Base-by-base conservation (phyloP, 2,888 invertebrate genomes). In the Philereme vetulata region DNA sequence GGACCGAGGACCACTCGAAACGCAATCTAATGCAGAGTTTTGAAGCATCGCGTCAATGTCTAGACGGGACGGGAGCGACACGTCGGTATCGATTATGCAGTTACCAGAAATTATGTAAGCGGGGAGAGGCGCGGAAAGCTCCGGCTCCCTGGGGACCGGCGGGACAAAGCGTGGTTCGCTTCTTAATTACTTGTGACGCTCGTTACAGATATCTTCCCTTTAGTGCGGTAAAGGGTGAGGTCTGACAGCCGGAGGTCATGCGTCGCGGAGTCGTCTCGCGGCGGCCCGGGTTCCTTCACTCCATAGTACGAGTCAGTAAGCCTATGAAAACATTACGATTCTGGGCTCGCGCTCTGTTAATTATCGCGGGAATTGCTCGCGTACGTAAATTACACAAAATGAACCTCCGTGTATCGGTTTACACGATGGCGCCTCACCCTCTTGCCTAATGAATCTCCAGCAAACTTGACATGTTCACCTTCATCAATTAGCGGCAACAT, bases 41-140 rank as follows among this genome's bases (percentile, higher is more conserved):
- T 72, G 75, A 77, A 74, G 70, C 68, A 72, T 62, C 74, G 66
- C 71, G 74, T 82, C 80, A 80, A 78, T 71, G 85, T 86, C 86
- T 86, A 86, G 85, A 85, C 84, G 73, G 73, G 74, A 79, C 78
- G 74, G 80, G 75, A 81, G 77, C 76, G 80, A 84, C 85, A 86
- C 81, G 79, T 83, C 77, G 72, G 70, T 88, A 90, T 90, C 85
- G 90, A 89, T 89, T 89, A 88, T 88, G 81, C 86, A 85, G 85
- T 89, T 88, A 87, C 80, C 81, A 82, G 83, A 81, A 85, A 88
- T 88, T 84, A 87, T 86, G 81, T 86, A 85, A 88, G 82, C 78
- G 78, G 81, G 82, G 84, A 75, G 84, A 81, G 77, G 77, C 78
- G 78, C 66, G 68, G 80, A 78, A 78, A 80, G 77, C 78, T 72